Evolutionary conservation across 1,140 invertebrate species (phyloP), one percentile per base, ranked within the genome.

Genomic region (Leptinotarsa lineolata): DNA sequence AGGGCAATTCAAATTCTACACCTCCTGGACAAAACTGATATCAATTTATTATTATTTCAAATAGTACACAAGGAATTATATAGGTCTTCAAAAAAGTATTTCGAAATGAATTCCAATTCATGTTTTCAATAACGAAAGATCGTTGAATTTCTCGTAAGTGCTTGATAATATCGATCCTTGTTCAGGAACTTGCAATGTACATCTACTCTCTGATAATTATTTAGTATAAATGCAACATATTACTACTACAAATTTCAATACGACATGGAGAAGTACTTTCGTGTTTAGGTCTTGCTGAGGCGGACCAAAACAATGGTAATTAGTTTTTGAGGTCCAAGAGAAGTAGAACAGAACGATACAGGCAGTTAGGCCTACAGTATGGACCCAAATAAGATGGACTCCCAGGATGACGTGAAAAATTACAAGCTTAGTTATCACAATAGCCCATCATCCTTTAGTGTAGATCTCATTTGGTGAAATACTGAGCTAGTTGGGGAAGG

Each of bases 281-380:
- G 30, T 8, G 8, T 39, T 11, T 39, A 39, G 30, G 30, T 39
- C 8, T 39, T 6, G 30, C 8, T 39, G 30, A 11, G 30, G 11
- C 11, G 30, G 30, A 63, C 16, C 16, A 13, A 63, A 24, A 63
- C 13, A 63, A 63, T 63, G 21, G 15, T 63, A 63, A 18, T n/a
- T 63, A 73, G 22, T 20, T 30, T 46, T 58, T 15, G 15, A 68
- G 66, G 77, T 77, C 77, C 77, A 77, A 76, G 75, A 74, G 74
- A 79, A 76, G 71, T 77, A 74, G 78, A 79, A 78, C 72, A 77
- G 70, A 74, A 75, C 60, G 20, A 44, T 45, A 74, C 64, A 77
- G 78, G 80, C 80, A 80, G 77, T 79, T 80, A 80, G 74, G 74
- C 77, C 77, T 72, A 76, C 64, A 68, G 72, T 76, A 76, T 65